Conservation (phyloP, 2,113 vertebrate species). For the Grus americana region DNA sequence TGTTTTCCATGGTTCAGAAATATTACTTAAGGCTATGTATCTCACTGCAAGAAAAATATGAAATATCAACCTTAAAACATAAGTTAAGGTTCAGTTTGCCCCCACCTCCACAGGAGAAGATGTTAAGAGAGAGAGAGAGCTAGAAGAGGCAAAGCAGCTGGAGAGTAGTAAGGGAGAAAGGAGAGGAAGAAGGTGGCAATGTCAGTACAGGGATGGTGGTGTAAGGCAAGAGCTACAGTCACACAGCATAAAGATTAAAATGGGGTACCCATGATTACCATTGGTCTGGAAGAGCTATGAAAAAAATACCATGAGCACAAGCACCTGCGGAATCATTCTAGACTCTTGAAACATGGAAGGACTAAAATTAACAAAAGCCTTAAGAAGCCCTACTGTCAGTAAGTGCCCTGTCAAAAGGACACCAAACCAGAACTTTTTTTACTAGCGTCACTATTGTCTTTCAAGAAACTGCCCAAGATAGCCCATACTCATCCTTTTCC, state of each 20-base stretch:
- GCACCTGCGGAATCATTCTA: not conserved
- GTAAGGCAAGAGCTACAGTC: not conserved
- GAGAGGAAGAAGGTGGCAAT: not conserved
- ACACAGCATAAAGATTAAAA: not conserved
- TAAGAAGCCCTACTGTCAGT: not conserved
- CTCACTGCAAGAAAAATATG: not conserved
- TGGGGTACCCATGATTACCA: accelerated
- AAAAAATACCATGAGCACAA: not conserved
- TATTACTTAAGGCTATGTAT: not conserved
- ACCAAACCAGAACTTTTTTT: not conserved
- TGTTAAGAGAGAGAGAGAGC: accelerated
- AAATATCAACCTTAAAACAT: not conserved
- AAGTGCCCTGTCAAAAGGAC: not conserved
- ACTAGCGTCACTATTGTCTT: not conserved
- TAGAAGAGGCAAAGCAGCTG: not conserved
- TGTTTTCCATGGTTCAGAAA: not conserved
- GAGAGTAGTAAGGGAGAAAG: not conserved
- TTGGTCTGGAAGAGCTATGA: not conserved
- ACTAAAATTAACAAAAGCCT: not conserved
- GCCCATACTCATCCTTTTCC: not conserved
- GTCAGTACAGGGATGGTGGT: not conserved
- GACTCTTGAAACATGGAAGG: not conserved
- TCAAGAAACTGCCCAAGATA: not conserved
- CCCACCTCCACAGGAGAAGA: not conserved
- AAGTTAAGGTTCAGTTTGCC: not conserved